Conservation (phyloP, 1,140 invertebrate species). For the Cyphomyrmex costatus region DNA sequence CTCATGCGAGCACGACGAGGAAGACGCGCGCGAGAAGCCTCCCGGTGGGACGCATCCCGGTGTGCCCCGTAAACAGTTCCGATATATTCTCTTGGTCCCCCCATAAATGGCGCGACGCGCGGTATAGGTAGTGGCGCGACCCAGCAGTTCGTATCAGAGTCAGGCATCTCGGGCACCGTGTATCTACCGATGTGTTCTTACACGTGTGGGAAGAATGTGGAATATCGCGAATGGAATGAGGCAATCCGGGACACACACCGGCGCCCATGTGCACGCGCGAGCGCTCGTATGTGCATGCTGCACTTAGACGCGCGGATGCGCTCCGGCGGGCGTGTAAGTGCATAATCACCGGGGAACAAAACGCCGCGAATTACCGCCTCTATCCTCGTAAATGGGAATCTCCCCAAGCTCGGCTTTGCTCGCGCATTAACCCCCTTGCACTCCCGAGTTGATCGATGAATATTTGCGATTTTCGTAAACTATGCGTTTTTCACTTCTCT, state of each 20-base stretch:
- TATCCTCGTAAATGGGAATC: constrained; percentile 61
- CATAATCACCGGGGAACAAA: constrained; percentile 73
- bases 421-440: constrained; percentile 37
- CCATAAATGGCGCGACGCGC: constrained; percentile 83
- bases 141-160: constrained; percentile 80
- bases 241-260: constrained; percentile 80
- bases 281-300: neutral
- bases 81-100: constrained; percentile 79
- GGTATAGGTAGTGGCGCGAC: constrained; percentile 69
- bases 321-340: constrained; percentile 69
- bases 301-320: constrained; percentile 61
- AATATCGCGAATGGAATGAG: constrained; percentile 85
- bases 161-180: constrained; percentile 81
- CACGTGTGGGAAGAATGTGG: constrained; percentile 86
- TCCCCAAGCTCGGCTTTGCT: neutral
- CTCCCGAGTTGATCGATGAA: neutral
- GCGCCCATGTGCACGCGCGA: constrained; percentile 60
- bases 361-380: constrained; percentile 71
- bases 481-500: no score
- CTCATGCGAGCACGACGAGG: constrained; percentile 52
- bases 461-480: constrained; percentile 10
- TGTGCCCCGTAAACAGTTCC: constrained; percentile 81
- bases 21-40: constrained; percentile 56
- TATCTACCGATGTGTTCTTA: constrained; percentile 81
- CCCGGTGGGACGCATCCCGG: constrained; percentile 36